Evolutionary conservation across 2,888 invertebrate species (phyloP), one percentile per base, ranked within the genome.

Genomic region (Ypsolopha scabrella): DNA sequence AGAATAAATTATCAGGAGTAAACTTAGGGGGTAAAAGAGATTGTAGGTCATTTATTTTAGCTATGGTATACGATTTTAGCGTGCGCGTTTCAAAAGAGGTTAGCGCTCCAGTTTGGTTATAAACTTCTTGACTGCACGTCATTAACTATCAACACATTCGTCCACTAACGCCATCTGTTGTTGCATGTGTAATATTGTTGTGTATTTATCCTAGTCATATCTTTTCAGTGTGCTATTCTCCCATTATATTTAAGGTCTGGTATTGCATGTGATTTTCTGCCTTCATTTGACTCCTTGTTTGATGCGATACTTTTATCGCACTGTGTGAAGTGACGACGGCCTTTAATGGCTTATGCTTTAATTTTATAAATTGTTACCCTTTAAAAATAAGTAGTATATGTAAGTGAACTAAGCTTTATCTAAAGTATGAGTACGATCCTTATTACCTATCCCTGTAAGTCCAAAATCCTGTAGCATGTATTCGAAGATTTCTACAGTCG

Each of bases 391-490:
- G 61, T 65, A 62, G 64, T 61, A 58, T 60, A 63, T 55, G 33
- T 66, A 65, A 52, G 58, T 67, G 64, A 60, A 1, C 9, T 45
- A 44, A 14, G 8, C 7, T 61, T 60, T 64, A 64, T 64, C 63
- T 62, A 58, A 56, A 61, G 47, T 47, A 37, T 8, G 62, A 58
- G 8, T 60, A 62, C 58, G 54, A 58, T 67, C 69, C 71, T 64
- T 58, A 60, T 58, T 47, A 67, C 70, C 70, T 56, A 54, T 51
- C 41, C 49, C 33, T 14, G 13, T 37, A 54, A 57, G 54, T 64
- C 76, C 75, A 51, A 61, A 60, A 61, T 72, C 75, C 75, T 62
- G 63, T 69, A 75, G 82, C 81, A 82, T 82, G 81, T 75, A 39
- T 76, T 70, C 76, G 80, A 78, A 78, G 81, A 79, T 71, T 11